Evolutionary conservation across 1,140 invertebrate genomes (phyloP), one percentile per base, ranked within the genome.

Genomic region (Cotesia vestalis): DNA sequence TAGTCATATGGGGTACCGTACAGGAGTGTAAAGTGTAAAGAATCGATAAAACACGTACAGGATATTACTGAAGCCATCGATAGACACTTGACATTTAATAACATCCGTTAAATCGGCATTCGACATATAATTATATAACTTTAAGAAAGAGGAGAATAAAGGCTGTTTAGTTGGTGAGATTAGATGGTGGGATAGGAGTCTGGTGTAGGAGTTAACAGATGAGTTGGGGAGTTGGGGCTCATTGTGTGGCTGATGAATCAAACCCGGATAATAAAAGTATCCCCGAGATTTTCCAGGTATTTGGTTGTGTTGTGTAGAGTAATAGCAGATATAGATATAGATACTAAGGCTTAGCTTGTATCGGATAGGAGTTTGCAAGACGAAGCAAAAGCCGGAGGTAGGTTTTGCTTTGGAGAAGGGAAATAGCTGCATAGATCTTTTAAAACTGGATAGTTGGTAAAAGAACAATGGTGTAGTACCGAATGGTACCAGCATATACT

Each of bases 361-460:
- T 27, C 27, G 27, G 27, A 27, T 27, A 27, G 27, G 27, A 27
- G 27, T 27, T 27, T 27, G 27, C 27, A 27, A 27, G 27, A 27
- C 27, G 27, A 27, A 27, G 27, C 27, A 27, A 27, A 27, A 12
- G 9, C 9, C 9, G 34, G 11, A 20, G 38, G 35, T 12, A 40
- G 38, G 35, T 14, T 12, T 4, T n/a, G 53, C n/a, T 34, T 4
- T 38, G 35, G 34, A 67, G 66, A 67, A 40, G 46, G 52, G 20
- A 67, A 67, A 73, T 62, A 70, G 55, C 59, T 53, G 59, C 59
- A 60, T 27, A 35, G 46, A 61, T 62, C 27, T 64, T 20, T 62
- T 59, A 66, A 73, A 46, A 27, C 60, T 70, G 75, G 66, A 76
- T 73, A 72, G 74, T 36, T 67, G 46, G 40, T 55, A 67, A 40